Conservation (phyloP, 2,888 invertebrate genomes). For the Dexiosoma caninum region DNA sequence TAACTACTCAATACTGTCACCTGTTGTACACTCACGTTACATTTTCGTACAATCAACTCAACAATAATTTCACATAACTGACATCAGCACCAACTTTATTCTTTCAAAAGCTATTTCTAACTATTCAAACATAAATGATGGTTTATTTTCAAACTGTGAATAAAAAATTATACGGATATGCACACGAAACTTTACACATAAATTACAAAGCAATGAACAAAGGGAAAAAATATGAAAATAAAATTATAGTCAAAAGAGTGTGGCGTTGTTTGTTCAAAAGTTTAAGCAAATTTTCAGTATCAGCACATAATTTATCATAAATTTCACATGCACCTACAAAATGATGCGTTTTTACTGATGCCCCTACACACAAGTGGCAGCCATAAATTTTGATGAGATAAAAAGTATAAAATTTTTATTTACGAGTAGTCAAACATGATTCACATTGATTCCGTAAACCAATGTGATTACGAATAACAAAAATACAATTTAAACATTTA, state of each 20-base stretch:
- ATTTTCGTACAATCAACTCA: background rate
- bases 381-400: constrained; percentile 30
- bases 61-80: background rate
- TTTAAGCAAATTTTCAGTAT: constrained; percentile 57
- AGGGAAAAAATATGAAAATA: constrained; percentile 5
- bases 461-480: too few relatives aligned
- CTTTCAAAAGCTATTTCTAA: constrained; percentile 52
- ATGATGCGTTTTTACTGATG: constrained; percentile 12
- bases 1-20: background rate
- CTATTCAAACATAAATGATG: constrained; percentile 54
- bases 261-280: constrained; percentile 39
- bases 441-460: too few relatives aligned
- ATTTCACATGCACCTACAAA: constrained; percentile 39
- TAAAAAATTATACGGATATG: constrained; percentile 16
- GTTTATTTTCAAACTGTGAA: constrained; percentile 18
- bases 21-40: constrained; percentile 12
- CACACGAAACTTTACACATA: constrained; percentile 58
- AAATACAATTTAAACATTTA: too few relatives aligned
- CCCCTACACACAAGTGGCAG: constrained; percentile 25
- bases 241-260: background rate
- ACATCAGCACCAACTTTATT: background rate
- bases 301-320: constrained; percentile 63
- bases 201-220: constrained; percentile 49
- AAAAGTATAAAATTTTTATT: background rate
- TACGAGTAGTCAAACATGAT: too few relatives aligned